Base-by-base conservation (phyloP, 2,113 vertebrate species). In the Cnemophilus loriae region DNA sequence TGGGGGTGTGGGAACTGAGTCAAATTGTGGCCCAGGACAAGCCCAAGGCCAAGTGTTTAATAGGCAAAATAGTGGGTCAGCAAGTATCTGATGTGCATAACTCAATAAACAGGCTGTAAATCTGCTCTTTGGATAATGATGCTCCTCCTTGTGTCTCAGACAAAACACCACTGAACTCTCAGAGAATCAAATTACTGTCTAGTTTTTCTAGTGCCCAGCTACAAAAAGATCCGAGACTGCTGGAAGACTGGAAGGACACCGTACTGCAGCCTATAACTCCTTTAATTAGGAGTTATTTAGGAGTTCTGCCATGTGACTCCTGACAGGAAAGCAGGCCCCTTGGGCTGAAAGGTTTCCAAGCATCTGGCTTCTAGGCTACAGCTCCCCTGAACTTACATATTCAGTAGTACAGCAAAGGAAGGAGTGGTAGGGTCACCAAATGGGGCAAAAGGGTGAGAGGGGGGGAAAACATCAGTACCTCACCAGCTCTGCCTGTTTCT, bases 1-100 rank as follows among this genome's bases (percentile, higher is more conserved):
- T 1, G 0, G 20, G 10, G 15, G 1, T 1, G 0, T 68, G 42
- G 23, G 37, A 89, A 55, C 19, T 39, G 27, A 46, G 37, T 53
- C 2, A 2, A 60, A 32, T 5, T 52, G 15, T 17, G 12, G 39
- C 10, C 10, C 57, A 55, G 27, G 37, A 47, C 26, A 35, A 75
- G 56, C 11, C 26, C 42, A 67, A 21, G 4, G 7, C 32, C 37
- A 64, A 86, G 46, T 7, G 14, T 42, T 47, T 88, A 60, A 82
- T 1, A 41, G 65, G 23, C 12, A 61, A 42, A 87, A 49, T 9
- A 56, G 33, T 15, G 53, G 27, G 41, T 78, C 39, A 52, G 56
- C 30, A 90, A 67, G 14, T 52, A 30, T 47, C 19, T 73, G 61
- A 63, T 64, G n/a, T 22, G 20, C 27, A 11, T 81, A 88, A 63